Evolutionary conservation across 2,113 vertebrate species (phyloP), one percentile per base, ranked within the genome.

Genomic region (Podiceps cristatus): DNA sequence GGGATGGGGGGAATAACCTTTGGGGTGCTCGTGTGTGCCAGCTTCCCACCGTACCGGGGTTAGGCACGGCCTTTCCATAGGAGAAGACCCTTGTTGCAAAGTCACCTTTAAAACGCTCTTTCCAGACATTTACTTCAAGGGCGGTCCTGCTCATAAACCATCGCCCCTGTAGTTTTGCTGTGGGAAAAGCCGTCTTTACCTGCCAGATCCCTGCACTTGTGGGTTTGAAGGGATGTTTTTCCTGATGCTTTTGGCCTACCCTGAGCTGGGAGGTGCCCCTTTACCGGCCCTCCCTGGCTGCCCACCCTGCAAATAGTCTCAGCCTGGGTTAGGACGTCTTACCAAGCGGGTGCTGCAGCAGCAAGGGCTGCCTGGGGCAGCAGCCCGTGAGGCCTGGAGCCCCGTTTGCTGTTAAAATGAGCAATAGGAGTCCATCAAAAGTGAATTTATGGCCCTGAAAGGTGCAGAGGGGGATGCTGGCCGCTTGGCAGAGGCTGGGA

Each of bases 181-280:
- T 83, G 83, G 90, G 94, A 95, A 92, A 91, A 86, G 75, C 79
- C 88, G 66, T 84, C 92, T 45, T 88, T 19, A 74, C 85, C 66
- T 88, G 58, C 63, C 69, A 60, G 25, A 66, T 72, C 75, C 22
- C 56, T 49, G 50, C 50, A 8, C 40, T 47, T 52, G 18, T 10
- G 53, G 45, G 35, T 60, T 50, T 33, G 42, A 47, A 60, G 23
- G 49, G 16, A 4, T 42, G 17, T 55, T 77, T 71, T 85, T 68
- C 52, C 40, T 28, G 9, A 17, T 10, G 18, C 27, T 49, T 6
- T 14, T 50, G 5, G 49, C 1, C 2, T 40, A 8, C 28, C 44
- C 71, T 28, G n/a, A 60, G 55, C 71, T 29, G 33, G 20, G 67
- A 69, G 35, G 9, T 76, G 42, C 64, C 44, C 53, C 64, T 96